Evolutionary conservation across 1,140 invertebrate species (phyloP).

Genomic region (Caerostris extrusa): DNA sequence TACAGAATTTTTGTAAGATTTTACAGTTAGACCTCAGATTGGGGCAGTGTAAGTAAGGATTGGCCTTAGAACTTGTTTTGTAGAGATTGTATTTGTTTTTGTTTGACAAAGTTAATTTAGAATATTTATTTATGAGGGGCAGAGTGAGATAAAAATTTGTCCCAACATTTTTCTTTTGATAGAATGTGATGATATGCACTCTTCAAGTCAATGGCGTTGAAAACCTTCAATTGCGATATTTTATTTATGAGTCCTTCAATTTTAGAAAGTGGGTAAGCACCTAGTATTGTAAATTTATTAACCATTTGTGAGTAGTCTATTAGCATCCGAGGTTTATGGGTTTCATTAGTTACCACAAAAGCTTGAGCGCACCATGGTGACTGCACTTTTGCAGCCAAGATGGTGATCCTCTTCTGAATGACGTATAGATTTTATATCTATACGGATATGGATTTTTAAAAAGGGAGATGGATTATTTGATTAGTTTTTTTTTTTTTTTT

Average conservation of each 20-base stretch:
- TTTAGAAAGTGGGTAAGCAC: slow-evolving; percentile 58
- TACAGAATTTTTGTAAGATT: too few relatives aligned
- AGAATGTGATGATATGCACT: neutral
- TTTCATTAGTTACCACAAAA: slow-evolving; percentile 34
- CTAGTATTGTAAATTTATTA: slow-evolving; percentile 68
- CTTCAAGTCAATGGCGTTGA: slow-evolving; percentile 80
- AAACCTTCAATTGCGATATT: slow-evolving; percentile 78
- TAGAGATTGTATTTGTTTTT: too few relatives aligned
- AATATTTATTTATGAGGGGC: too few relatives aligned
- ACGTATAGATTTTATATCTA: neutral
- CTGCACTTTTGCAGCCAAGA: neutral
- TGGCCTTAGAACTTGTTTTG: too few relatives aligned
- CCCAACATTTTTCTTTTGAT: too few relatives aligned
- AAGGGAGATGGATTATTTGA: neutral
- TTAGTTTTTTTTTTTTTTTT: too few relatives aligned
- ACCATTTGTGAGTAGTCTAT: slow-evolving; percentile 73
- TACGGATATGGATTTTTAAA: neutral
- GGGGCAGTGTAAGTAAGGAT: too few relatives aligned
- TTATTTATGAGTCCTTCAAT: slow-evolving; percentile 66
- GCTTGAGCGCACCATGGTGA: slow-evolving; percentile 71
- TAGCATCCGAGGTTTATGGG: slow-evolving; percentile 52
- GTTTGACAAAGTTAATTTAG: too few relatives aligned
- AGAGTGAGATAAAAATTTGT: too few relatives aligned
- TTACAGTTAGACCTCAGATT: too few relatives aligned
- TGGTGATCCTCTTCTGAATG: neutral